Evolutionary conservation across 2,113 vertebrate species (phyloP), one percentile per base, ranked within the genome.

Genomic region (Callipepla squamata): DNA sequence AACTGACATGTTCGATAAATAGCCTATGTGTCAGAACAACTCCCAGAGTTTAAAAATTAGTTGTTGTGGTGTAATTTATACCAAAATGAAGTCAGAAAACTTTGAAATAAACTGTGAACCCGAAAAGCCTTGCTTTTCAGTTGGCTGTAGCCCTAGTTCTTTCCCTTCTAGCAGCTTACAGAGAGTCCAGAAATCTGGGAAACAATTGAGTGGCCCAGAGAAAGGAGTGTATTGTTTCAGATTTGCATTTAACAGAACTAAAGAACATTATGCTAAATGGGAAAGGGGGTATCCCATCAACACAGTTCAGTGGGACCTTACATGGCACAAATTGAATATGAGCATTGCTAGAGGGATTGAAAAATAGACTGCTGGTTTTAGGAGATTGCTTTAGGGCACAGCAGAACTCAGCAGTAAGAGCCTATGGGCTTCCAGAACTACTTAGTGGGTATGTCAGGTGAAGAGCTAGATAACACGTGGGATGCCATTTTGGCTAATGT

Each of bases 171-270:
- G 44, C 72, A 63, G 26, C 28, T 38, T 16, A 47, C 4, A 8
- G 6, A 6, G 28, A 22, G 25, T 38, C 38, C 55, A 77, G 34
- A 92, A 86, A 80, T 66, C 26, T 13, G 50, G 34, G 70, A 48
- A 81, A 70, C 21, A 70, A 58, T 9, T 68, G 23, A 6, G 28
- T 59, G 79, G 50, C 28, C n/a, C 47, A 79, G 19, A 19, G 17
- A 66, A 84, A 89, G 18, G 30, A 95, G 23, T 10, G 7, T 32
- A 53, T 21, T 47, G 51, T 17, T 58, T 67, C 62, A 48, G 51
- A 75, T 87, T 74, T 86, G 20, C 51, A 26, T 85, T 72, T 47
- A 55, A 55, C 48, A 82, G 44, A 84, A 91, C 72, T 28, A 34
- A 87, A 75, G 38, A 85, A 32, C 30, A 47, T 25, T 14, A 57